These are phyloP conservation scores for Hydriomena furcata DNA, from an alignment of 2,888 invertebrate genomes.

Conservation along the genomic window DNA sequence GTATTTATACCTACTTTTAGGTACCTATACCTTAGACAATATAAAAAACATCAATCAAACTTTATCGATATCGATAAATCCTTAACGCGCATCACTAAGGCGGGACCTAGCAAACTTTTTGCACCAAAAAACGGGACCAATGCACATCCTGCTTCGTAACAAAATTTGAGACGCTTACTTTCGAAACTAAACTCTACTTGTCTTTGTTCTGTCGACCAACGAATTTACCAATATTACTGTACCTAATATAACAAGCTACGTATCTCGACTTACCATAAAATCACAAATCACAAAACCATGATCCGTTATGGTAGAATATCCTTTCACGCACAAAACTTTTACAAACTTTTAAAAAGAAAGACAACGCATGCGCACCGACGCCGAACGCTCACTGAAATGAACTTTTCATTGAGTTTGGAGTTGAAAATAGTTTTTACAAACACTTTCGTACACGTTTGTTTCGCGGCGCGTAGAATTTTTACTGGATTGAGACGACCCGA, in stretches of 20 bases:
- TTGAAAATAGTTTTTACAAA: constrained; percentile 38
- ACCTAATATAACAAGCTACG: constrained; percentile 7
- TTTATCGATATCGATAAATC: constrained; percentile 28
- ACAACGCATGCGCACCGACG: constrained; percentile 43
- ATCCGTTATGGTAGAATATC: constrained; percentile 47
- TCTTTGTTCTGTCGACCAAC: constrained; percentile 57
- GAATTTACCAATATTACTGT: constrained; percentile 28
- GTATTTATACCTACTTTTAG: too few species aligned
- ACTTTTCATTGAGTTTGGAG: constrained; percentile 34
- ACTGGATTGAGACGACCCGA: constrained; percentile 58
- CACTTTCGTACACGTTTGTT: constrained; percentile 46
- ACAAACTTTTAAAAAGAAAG: constrained; percentile 35
- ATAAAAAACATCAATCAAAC: not conserved
- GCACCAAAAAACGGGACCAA: constrained; percentile 46
- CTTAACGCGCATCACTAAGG: constrained; percentile 27
- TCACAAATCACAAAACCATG: constrained; percentile 55
- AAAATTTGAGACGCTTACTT: constrained; percentile 55
- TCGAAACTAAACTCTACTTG: constrained; percentile 56
- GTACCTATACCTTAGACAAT: too few species aligned
- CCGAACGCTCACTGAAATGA: constrained; percentile 42
- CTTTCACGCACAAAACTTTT: constrained; percentile 59
- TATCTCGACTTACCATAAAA: constrained; percentile 59
- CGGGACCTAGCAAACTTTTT: constrained; percentile 48
- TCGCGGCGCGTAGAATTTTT: constrained; percentile 61
- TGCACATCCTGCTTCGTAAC: constrained; percentile 48